Evolutionary conservation across 2,888 invertebrate species (phyloP).

Genomic region (Microplitis deprimator): DNA sequence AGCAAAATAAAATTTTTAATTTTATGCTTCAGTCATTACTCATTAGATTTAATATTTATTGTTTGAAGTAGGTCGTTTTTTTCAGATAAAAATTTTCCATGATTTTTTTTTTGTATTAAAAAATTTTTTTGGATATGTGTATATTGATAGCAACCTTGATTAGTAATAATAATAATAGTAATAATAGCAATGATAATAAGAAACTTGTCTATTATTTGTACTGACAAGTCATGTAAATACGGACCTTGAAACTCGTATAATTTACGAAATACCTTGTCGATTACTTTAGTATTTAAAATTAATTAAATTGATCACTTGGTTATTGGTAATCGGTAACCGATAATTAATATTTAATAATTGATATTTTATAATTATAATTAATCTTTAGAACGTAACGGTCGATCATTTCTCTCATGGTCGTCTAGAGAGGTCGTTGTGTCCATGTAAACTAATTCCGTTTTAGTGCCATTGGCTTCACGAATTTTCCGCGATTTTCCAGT

Average conservation of each 20-base stretch:
- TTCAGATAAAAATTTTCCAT: background rate
- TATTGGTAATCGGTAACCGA: background rate
- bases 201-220: background rate
- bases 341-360: too few relatives aligned
- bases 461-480: slow-evolving; percentile 54
- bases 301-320: background rate
- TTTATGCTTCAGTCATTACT: too few relatives aligned
- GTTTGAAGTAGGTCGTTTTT: too few relatives aligned
- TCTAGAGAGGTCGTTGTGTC: slow-evolving; percentile 57
- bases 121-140: background rate
- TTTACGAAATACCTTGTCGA: background rate
- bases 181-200: background rate
- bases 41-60: too few relatives aligned
- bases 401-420: slow-evolving; percentile 60
- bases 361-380: background rate
- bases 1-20: too few relatives aligned
- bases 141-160: background rate
- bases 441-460: slow-evolving; percentile 64
- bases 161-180: background rate
- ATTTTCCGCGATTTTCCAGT: slow-evolving; percentile 49
- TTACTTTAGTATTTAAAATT: background rate
- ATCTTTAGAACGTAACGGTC: slow-evolving; percentile 58
- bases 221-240: background rate
- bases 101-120: background rate
- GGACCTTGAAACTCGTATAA: background rate